A percentile compares a stretch with the other conserved stretches of the same genome.
Conservation (phyloP, 2,797 vertebrate species). For the Lepidocolaptes lacrymiger region DNA sequence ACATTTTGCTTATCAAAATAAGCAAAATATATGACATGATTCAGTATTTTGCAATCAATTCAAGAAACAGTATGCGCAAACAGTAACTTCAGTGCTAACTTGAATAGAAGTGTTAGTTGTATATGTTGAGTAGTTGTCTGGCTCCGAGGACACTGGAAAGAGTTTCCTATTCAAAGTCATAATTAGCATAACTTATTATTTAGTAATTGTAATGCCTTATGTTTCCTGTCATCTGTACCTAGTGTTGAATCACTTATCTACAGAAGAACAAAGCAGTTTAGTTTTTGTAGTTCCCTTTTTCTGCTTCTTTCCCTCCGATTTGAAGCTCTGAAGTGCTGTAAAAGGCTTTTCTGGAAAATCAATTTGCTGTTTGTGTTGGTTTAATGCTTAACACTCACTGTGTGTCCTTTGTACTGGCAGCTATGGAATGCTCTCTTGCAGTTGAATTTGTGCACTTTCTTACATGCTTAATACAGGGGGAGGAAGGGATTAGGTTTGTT, state of each 20-base stretch:
- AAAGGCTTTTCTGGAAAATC: slow-evolving; percentile 44
- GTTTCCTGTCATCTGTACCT: neutral
- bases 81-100: neutral
- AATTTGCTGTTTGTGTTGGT: slow-evolving; percentile 44
- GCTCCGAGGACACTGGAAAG: neutral
- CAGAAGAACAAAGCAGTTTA: neutral
- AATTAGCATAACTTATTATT: neutral
- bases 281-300: neutral
- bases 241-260: neutral
- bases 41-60: neutral
- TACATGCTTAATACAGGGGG: neutral
- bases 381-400: slow-evolving; percentile 59
- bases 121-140: neutral
- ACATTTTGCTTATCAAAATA: neutral
- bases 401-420: slow-evolving; percentile 35
- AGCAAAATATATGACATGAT: neutral
- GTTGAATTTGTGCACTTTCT: neutral
- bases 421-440: slow-evolving; percentile 26
- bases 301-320: neutral
- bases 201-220: neutral
- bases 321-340: slow-evolving; percentile 3
- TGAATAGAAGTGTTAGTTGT: neutral
- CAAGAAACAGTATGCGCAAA: neutral
- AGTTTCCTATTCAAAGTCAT: neutral
- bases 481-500: neutral